phyloP scores from a whole-genome alignment of 2,888 invertebrate species.

The Metellina segmentata region DNA sequence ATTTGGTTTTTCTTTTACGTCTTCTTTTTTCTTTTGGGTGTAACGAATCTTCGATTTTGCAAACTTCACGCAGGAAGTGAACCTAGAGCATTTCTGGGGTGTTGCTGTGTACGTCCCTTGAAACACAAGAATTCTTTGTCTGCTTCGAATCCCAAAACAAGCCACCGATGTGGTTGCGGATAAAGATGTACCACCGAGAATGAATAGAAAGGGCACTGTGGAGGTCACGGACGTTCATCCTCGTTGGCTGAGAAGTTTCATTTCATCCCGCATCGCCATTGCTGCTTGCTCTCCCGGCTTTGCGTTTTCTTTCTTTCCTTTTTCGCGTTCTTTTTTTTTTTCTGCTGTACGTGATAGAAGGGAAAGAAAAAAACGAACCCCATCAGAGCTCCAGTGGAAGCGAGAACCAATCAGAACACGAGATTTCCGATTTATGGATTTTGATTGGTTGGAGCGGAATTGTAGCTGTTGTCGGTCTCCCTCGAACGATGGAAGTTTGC shows the following conservation, averaged over 20 bases:
- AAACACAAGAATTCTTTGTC: not conserved
- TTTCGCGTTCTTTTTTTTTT: not conserved
- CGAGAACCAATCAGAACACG: conserved; percentile 56
- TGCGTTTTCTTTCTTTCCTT: conserved; percentile 1
- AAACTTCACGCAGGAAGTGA: no score
- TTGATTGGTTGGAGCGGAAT: conserved; percentile 48
- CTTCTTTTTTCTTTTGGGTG: no score
- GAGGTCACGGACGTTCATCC: conserved; percentile 36
- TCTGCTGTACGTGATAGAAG: conserved; percentile 7
- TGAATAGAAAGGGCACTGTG: not conserved
- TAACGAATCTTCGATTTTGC: no score
- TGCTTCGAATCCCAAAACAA: not conserved
- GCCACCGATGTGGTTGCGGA: not conserved
- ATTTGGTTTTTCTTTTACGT: no score
- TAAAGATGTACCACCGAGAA: not conserved
- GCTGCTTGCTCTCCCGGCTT: conserved; percentile 13
- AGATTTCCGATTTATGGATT: conserved; percentile 67
- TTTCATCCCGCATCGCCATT: conserved; percentile 54
- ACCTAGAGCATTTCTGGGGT: no score
- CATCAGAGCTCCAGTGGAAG: conserved; percentile 22
- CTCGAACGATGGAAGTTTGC: not conserved
- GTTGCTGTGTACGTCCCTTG: not conserved
- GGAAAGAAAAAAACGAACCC: conserved; percentile 13
- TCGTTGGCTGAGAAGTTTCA: conserved; percentile 16
- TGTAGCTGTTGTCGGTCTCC: conserved; percentile 42